Evolutionary conservation across 2,888 invertebrate species (phyloP).

Genomic region (Agrochola macilenta): DNA sequence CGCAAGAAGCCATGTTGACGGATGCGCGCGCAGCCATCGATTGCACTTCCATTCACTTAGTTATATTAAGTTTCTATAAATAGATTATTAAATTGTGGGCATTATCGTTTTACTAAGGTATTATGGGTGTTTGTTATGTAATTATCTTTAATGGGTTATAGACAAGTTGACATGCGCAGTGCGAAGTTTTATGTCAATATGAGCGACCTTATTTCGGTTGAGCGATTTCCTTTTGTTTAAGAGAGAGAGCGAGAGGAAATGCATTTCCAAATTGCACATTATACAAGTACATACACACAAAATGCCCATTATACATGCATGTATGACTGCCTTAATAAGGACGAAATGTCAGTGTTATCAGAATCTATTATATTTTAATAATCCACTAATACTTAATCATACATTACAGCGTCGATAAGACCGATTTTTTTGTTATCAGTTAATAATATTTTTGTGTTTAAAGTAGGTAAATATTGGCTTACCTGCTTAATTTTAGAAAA

Average conservation of each 20-base stretch:
- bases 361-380: background rate
- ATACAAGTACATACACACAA: too few relatives aligned
- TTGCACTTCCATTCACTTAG: constrained; percentile 78
- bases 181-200: constrained; percentile 2
- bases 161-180: constrained; percentile 2
- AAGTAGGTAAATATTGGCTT: constrained; percentile 3
- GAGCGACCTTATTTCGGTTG: constrained; percentile 1
- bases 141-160: constrained; percentile 37
- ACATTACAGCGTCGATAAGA: constrained; percentile 20
- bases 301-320: background rate
- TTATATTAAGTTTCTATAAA: constrained; percentile 78
- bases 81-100: constrained; percentile 82
- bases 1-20: constrained; percentile 78
- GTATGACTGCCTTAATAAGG: constrained; percentile 5
- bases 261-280: constrained; percentile 3
- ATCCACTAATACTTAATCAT: background rate
- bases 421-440: background rate
- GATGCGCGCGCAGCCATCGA: constrained; percentile 88
- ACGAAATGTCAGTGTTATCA: background rate
- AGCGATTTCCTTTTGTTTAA: constrained; percentile 2
- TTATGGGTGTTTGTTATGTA: constrained; percentile 60
- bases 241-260: too few relatives aligned
- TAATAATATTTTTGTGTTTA: background rate
- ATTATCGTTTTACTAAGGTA: constrained; percentile 74
- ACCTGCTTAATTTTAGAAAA: background rate